Percentiles rank a stretch among this genome's conserved stretches.
phyloP scores from a whole-genome alignment of 2,888 invertebrate genomes.

The Cryptus viduatorius region DNA sequence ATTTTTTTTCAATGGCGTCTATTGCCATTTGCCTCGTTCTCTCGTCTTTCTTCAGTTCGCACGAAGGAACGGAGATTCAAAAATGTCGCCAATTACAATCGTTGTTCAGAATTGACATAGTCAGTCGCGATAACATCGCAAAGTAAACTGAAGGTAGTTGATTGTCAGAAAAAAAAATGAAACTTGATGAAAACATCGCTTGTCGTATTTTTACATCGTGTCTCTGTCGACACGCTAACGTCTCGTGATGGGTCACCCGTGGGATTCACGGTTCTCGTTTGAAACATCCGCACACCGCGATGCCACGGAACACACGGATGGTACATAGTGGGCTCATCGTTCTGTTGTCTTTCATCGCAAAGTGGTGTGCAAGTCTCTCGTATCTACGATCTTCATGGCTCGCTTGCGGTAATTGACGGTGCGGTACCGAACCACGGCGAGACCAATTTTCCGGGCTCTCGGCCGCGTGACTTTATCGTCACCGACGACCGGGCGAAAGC shows the following conservation, averaged over 20 bases:
- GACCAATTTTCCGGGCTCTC: constrained; percentile 27
- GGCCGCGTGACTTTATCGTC: constrained; percentile 2
- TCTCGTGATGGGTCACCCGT: background rate
- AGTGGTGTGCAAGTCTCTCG: constrained; percentile 2
- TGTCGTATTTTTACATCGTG: background rate
- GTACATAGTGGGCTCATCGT: constrained; percentile 1
- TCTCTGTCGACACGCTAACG: background rate
- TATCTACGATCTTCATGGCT: constrained; percentile 22
- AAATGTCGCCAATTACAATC: too few relatives aligned
- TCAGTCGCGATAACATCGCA: too few relatives aligned
- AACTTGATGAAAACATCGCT: background rate
- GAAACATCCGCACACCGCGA: background rate
- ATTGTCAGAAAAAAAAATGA: too few relatives aligned
- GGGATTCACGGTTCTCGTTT: background rate
- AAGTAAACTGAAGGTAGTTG: too few relatives aligned
- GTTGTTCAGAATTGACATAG: too few relatives aligned
- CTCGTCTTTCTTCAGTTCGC: too few relatives aligned
- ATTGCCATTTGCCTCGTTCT: too few relatives aligned
- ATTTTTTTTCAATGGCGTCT: too few relatives aligned
- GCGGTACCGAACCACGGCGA: constrained; percentile 10
- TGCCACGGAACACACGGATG: background rate
- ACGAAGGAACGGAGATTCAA: too few relatives aligned
- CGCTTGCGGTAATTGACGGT: constrained; percentile 18
- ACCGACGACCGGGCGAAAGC: background rate
- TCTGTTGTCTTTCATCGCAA: background rate